Evolutionary conservation across 1,140 invertebrate species (phyloP).

Genomic region (Aphelenchoides fujianensis): DNA sequence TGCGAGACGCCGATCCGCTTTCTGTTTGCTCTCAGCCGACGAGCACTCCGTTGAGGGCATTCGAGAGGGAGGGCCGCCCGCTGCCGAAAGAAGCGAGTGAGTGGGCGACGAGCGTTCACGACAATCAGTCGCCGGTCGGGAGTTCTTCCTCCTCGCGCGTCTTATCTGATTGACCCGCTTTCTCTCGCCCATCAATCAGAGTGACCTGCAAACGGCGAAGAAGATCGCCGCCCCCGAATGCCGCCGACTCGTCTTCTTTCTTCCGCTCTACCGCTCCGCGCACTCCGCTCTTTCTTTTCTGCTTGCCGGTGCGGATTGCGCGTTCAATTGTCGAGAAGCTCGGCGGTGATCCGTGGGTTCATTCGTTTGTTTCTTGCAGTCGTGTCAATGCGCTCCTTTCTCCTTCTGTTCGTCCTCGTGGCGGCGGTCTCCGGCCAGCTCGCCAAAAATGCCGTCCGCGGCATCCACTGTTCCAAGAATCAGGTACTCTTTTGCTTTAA

Average conservation of each 20-base stretch:
- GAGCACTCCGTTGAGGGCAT: too few species aligned
- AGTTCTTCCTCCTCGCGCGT: too few species aligned
- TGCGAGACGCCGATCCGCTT: too few species aligned
- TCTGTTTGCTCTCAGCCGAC: too few species aligned
- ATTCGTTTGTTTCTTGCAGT: neutral
- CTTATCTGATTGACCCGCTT: slow-evolving; percentile 1
- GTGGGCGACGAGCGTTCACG: too few species aligned
- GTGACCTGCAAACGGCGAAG: neutral
- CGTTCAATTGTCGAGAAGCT: too few species aligned
- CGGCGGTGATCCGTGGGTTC: too few species aligned
- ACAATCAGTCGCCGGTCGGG: neutral
- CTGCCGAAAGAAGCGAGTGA: too few species aligned
- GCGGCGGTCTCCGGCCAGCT: neutral
- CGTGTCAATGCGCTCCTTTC: neutral
- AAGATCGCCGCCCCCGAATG: neutral
- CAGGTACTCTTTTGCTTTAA: slow-evolving; percentile 33
- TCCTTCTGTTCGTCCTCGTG: neutral
- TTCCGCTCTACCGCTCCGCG: neutral
- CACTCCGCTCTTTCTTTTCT: neutral
- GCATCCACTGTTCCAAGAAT: slow-evolving; percentile 35
- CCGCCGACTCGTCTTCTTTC: too few species aligned
- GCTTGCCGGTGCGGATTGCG: too few species aligned
- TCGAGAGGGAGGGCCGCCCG: too few species aligned
- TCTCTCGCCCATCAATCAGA: neutral
- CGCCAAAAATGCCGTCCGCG: slow-evolving; percentile 23